A percentile compares a stretch with the other conserved stretches of the same genome.
Conservation (phyloP, 2,888 invertebrate species). For the Cerastoderma edule region DNA sequence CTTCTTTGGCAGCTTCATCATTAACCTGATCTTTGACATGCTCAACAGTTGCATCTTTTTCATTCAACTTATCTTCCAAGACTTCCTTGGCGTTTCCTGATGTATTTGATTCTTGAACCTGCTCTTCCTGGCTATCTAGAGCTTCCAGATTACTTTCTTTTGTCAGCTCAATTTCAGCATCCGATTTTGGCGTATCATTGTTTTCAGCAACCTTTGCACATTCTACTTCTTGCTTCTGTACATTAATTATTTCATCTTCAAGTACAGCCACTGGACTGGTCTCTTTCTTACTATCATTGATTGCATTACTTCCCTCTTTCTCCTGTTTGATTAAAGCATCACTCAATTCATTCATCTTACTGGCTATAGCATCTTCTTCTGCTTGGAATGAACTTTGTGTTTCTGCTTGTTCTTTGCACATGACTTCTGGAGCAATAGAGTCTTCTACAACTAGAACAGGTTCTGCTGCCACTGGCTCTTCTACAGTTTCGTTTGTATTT, state of each 20-base stretch:
- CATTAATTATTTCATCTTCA: constrained; percentile 6
- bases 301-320: background rate
- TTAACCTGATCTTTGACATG: background rate
- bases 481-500: constrained; percentile 6
- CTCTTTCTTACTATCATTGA: background rate
- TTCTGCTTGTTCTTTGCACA: constrained; percentile 1
- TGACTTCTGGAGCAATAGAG: background rate
- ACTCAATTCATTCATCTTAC: background rate
- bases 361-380: background rate
- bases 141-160: background rate
- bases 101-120: too few species aligned
- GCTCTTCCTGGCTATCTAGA: too few species aligned
- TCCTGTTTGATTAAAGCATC: background rate
- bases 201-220: background rate
- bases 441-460: background rate
- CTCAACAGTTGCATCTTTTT: background rate
- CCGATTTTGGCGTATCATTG: background rate
- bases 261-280: background rate
- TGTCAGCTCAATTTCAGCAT: background rate
- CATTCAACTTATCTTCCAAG: background rate
- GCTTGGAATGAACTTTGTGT: background rate
- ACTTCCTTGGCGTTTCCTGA: background rate
- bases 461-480: background rate
- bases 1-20: background rate
- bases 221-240: background rate